Base-by-base conservation (phyloP, 2,113 vertebrate species). In the Machaerirhynchus nigripectus region DNA sequence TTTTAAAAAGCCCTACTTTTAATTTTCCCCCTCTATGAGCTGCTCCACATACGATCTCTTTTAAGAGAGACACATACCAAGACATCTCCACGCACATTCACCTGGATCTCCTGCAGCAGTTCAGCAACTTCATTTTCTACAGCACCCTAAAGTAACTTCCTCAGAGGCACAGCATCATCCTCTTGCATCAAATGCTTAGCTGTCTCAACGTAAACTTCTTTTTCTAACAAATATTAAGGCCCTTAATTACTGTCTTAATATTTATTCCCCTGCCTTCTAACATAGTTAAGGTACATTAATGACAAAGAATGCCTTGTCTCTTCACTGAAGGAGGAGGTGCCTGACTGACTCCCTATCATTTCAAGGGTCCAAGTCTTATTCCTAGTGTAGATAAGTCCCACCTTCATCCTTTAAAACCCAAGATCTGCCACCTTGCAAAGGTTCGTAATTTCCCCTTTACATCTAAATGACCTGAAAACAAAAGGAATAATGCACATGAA, bases 11-110 rank as follows among this genome's bases (percentile, higher is more conserved):
- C 0, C 3, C n/a, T 18, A 10, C 9, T 50, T 78, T 39, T 40
- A 0, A 0, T 49, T 90, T 24, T 6, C 3, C 17, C 23, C 39
- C 20, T 46, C 24, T 18, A 12, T 44, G 26, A 68, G 15, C 7
- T 77, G 59, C 13, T 79, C 59, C 22, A 31, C 50, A 52, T 11
- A 49, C 9, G 47, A 61, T 13, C 52, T 68, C 52, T 57, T 78
- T 33, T 46, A 46, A 27, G 15, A 75, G 28, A 76, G 15, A 65
- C 10, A 77, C 5, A 15, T 3, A 40, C 19, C 35, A 47, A 49
- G 46, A 67, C 57, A 90, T 61, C 37, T 40, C 24, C 44, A 9
- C 3, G 27, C 35, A 33, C 26, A 35, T 56, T 60, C 30, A 81
- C 7, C 15, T 68, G 3, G 31, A 65, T 14, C 39, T 63, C 23